A percentile compares a stretch with the other conserved stretches of the same genome.
phyloP scores from a whole-genome alignment of 2,113 vertebrate genomes.

The Poicephalus meyeri region DNA sequence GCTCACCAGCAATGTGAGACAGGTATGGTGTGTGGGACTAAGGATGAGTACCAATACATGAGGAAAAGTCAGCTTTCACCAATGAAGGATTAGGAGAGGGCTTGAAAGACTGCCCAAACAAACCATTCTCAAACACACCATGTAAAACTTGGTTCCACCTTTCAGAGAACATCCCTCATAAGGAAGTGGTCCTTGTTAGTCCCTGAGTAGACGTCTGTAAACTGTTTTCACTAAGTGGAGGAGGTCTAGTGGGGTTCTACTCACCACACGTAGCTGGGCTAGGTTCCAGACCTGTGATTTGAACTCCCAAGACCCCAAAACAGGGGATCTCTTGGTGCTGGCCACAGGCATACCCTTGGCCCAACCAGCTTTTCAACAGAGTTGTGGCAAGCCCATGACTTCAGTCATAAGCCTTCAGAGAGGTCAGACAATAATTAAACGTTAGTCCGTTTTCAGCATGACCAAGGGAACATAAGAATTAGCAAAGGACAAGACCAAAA shows the following conservation, averaged over 20 bases:
- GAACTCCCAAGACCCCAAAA: not conserved
- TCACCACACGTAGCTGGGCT: not conserved
- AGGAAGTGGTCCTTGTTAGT: not conserved
- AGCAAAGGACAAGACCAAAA: not conserved
- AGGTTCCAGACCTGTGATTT: not conserved
- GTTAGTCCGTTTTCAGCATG: not conserved
- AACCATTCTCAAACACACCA: not conserved
- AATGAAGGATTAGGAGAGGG: not conserved
- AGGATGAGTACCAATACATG: not conserved
- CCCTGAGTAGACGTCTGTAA: not conserved
- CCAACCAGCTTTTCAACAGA: not conserved
- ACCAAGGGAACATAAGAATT: not conserved
- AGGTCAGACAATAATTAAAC: not conserved
- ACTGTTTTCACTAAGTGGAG: not conserved
- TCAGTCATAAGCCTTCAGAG: not conserved
- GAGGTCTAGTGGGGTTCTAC: not conserved
- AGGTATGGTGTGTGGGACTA: not conserved
- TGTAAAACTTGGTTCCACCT: not conserved
- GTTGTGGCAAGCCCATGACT: not conserved
- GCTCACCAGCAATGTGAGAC: not conserved
- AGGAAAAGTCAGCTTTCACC: not conserved
- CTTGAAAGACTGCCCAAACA: not conserved
- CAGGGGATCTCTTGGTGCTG: not conserved
- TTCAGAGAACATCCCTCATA: not conserved
- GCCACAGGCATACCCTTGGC: not conserved